Evolutionary conservation across 2,888 invertebrate species (phyloP), one percentile per base, ranked within the genome.

Genomic region (Heliconius hortense): DNA sequence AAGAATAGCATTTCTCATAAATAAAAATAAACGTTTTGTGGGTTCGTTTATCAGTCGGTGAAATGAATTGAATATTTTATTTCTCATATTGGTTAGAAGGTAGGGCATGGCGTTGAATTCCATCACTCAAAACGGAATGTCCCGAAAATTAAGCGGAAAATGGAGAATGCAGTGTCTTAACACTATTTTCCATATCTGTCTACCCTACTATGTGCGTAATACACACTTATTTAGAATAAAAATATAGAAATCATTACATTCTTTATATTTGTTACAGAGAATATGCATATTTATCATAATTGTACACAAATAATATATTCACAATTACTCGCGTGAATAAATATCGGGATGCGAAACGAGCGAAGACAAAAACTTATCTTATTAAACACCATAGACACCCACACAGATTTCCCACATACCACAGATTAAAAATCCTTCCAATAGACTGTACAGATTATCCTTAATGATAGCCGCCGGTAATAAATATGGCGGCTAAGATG

Each of bases 401-500:
- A 79, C 78, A 74, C 77, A 60, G 76, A 77, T 79, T 77, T 76
- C 77, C 70, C 77, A 76, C 77, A 76, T 81, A 74, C 74, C 80
- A 80, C 74, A 80, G 82, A 80, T 82, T 80, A 82, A 81, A 82
- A 82, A 82, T 78, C 80, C 79, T 78, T 80, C 78, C 77, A 86
- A 87, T 85, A 85, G 83, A 84, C 86, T 86, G 85, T 83, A 84
- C 84, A 88, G 87, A 85, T 86, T 84, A 87, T 85, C 78, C 83
- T 82, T 84, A 89, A 88, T 87, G 87, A 88, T 89, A 90, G 86
- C 85, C 81, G 80, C 81, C 79, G 77, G 86, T 84, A 87, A 90
- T 90, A 90, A 90, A 90, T 91, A 79, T 86, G 88, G 87, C 88
- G 85, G 88, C 87, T 81, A 83, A 86, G 92, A 91, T 91, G 85